Evolutionary conservation across 2,797 vertebrate species (phyloP), one percentile per base, ranked within the genome.

Genomic region (Pogoniulus pusillus): DNA sequence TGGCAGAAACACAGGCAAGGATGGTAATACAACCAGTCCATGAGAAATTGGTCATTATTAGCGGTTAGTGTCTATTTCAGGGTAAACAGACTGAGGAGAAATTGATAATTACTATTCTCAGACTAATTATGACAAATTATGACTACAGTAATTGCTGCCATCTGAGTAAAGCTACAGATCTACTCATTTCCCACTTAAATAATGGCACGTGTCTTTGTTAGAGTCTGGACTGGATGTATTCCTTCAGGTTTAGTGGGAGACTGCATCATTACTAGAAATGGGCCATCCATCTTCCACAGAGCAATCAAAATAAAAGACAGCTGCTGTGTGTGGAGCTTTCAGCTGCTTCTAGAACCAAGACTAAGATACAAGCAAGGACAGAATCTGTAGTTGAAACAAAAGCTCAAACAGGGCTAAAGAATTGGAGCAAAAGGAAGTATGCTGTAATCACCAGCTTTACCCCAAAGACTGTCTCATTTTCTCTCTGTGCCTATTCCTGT

Each of bases 61-160:
- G 77, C 19, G 70, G 35, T 80, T 84, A 74, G 60, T 75, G 53
- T 41, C 80, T 83, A 29, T 62, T 96, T 92, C 82, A 90, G 58
- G 85, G 74, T 74, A 92, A 95, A 95, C 8, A 94, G 92, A 75
- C 78, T 77, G 70, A 95, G 59, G 62, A 95, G 59, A 92, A 95
- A 89, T 22, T 53, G 54, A 89, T 93, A 91, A 91, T 87, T 96
- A 93, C 94, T 86, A 95, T 75, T 95, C 63, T 80, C 51, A 91
- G 94, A 94, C 41, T 73, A 90, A 93, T 94, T 65, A 82, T 79
- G 84, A 93, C 81, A 84, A 96, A 96, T 85, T 85, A 82, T 87
- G 65, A 93, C 55, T 85, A 27, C 34, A 65, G 68, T 89, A 91
- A 95, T 95, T 82, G 24, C 58, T 94, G 81, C 45, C 7, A n/a